These are phyloP conservation scores for Erythrocercus mccallii DNA, from an alignment of 2,113 vertebrate species.

Conservation along the genomic window DNA sequence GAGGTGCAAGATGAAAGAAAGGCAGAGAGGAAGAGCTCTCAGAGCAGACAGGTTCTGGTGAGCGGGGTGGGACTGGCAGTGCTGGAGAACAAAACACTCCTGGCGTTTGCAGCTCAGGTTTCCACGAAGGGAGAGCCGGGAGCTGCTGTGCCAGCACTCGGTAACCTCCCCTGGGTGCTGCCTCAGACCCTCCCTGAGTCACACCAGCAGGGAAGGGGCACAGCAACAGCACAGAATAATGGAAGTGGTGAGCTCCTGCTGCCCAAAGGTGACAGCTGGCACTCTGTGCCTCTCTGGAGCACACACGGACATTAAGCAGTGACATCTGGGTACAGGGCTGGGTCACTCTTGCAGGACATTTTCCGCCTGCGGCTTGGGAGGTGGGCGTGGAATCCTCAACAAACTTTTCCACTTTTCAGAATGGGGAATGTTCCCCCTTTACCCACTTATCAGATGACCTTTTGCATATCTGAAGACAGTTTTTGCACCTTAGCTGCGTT, in stretches of 20 bases:
- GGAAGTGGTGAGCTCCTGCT: not conserved
- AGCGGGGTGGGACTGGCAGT: not conserved
- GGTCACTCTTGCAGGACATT: not conserved
- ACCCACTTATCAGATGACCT: not conserved
- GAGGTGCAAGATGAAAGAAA: not conserved
- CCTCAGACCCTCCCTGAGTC: not conserved
- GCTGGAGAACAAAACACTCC: not conserved
- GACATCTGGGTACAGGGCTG: not conserved
- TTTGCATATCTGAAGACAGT: not conserved
- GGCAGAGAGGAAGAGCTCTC: not conserved
- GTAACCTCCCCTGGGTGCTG: rapidly evolving
- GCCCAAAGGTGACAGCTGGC: not conserved
- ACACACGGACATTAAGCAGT: rapidly evolving
- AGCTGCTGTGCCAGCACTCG: not conserved
- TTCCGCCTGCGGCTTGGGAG: not conserved
- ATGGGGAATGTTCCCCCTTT: not conserved
- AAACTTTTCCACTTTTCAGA: not conserved
- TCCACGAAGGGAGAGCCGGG: rapidly evolving
- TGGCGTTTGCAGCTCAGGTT: not conserved
- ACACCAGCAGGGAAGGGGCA: not conserved
- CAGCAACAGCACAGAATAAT: rapidly evolving
- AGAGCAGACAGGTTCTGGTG: not conserved
- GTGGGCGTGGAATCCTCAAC: not conserved
- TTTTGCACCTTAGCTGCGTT: not conserved
- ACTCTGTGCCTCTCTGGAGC: not conserved